Base-by-base conservation (phyloP, 2,113 vertebrate species). In the Odontesthes bonariensis region DNA sequence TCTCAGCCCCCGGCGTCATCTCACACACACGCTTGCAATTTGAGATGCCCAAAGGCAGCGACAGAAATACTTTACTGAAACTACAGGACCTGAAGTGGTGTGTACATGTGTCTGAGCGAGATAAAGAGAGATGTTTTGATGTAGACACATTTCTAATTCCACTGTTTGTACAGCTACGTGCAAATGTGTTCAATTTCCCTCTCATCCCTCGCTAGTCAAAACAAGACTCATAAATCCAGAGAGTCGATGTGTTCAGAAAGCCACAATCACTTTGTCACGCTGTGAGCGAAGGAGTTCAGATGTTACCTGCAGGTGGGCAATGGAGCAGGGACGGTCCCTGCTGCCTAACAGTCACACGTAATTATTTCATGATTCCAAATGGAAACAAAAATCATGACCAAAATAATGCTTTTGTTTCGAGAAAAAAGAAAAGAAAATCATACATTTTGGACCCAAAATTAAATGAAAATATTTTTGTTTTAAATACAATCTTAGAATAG, bases 131-230 rank as follows among this genome's bases (percentile, higher is more conserved):
- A 83, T 42, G 65, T 73, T 75, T 75, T n/a, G 32, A 51, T 31
- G 12, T 17, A 56, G 71, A 73, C 2, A 1, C 52, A 35, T 46
- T 72, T 76, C 61, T 87, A 72, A 66, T 61, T 38, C 22, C 4
- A 2, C 54, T 82, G 73, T 66, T n/a, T 74, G 56, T 35, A 79
- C 49, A 42, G 14, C 61, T 19, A 69, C 67, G 63, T 79, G 85
- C 64, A 87, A 84, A 84, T 64, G 80, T 72, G 68, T 75, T 33
- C 88, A 88, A 81, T 83, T 79, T 79, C 51, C 62, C 64, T 68
- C 58, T 63, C 19, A 27, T 78, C 73, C 66, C 62, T 66, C 9
- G 23, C 32, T 23, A 62, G 31, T 56, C 0, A 0, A 72, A 70
- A 74, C 55, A 59, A 51, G 52, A 20, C 58, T 69, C 75, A 81